A percentile compares a stretch with the other conserved stretches of the same genome.
Conservation (phyloP, 1,140 invertebrate genomes). For the Conus betulinus region DNA sequence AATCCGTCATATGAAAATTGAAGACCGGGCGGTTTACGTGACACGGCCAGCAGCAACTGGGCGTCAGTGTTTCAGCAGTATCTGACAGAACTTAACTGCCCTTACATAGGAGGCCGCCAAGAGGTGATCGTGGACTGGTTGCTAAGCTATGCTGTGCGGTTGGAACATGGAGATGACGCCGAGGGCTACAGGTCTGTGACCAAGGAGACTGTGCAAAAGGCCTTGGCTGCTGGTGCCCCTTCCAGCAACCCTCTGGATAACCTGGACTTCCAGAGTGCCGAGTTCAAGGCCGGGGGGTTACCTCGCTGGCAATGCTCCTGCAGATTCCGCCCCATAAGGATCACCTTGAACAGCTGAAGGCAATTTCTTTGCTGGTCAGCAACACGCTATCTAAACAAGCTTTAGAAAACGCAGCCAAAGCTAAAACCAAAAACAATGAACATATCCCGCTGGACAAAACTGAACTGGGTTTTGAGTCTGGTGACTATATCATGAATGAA, state of each 20-base stretch:
- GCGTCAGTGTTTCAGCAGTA: slow-evolving; percentile 84
- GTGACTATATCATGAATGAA: slow-evolving; percentile 83
- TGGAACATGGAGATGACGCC: slow-evolving; percentile 88
- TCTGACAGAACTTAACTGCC: slow-evolving; percentile 82
- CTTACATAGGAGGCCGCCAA: slow-evolving; percentile 81
- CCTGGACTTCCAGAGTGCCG: slow-evolving; percentile 81
- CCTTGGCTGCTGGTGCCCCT: not conserved
- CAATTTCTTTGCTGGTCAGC: slow-evolving; percentile 83
- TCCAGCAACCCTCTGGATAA: slow-evolving; percentile 17
- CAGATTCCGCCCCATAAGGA: slow-evolving; percentile 86
- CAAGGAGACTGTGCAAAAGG: not conserved
- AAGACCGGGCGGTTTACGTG: slow-evolving; percentile 85
- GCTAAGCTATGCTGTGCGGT: slow-evolving; percentile 86
- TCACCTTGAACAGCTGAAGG: slow-evolving; percentile 69
- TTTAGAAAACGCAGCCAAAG: slow-evolving; percentile 79
- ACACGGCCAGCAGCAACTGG: slow-evolving; percentile 83
- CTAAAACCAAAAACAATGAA: not conserved
- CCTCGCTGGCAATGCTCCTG: slow-evolving; percentile 85
- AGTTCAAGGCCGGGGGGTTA: slow-evolving; percentile 91
- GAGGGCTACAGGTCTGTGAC: not conserved
- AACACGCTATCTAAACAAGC: slow-evolving; percentile 82
- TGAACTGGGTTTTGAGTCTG: slow-evolving; percentile 83
- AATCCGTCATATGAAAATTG: slow-evolving; percentile 91
- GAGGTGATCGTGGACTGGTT: slow-evolving; percentile 86
- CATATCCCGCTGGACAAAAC: slow-evolving; percentile 80